phyloP scores from a whole-genome alignment of 2,888 invertebrate genomes.

The Neoaliturus tenellus region DNA sequence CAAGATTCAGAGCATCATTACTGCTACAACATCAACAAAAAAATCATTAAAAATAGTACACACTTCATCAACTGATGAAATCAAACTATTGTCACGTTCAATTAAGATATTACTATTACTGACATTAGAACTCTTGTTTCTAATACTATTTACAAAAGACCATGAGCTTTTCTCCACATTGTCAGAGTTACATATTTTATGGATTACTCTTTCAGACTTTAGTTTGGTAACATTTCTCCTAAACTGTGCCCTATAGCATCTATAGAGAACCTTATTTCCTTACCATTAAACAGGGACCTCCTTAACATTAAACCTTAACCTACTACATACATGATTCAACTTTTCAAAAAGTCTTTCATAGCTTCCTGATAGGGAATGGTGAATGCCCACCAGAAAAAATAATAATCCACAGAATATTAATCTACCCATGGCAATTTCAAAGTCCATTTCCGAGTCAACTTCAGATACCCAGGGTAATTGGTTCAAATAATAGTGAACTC shows the following conservation, averaged over 20 bases:
- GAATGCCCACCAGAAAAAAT: too few relatives aligned
- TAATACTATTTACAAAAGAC: not conserved
- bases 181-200: not conserved
- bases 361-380: too few relatives aligned
- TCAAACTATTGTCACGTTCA: not conserved
- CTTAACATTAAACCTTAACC: too few relatives aligned
- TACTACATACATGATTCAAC: too few relatives aligned
- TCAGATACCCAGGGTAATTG: too few relatives aligned
- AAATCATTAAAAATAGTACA: not conserved
- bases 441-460: too few relatives aligned
- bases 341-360: too few relatives aligned
- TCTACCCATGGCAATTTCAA: too few relatives aligned
- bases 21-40: not conserved
- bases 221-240: not conserved
- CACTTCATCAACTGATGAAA: not conserved
- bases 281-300: too few relatives aligned
- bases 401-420: too few relatives aligned
- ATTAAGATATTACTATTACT: not conserved
- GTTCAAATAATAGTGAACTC: too few relatives aligned
- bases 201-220: not conserved
- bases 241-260: not conserved
- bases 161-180: not conserved
- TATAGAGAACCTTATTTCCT: not conserved
- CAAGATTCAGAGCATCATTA: not conserved
- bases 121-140: not conserved